Percentiles rank a stretch among this genome's conserved stretches.
These are phyloP conservation scores for Centropus unirufus DNA, from an alignment of 2,113 vertebrate species.

Conservation along the genomic window DNA sequence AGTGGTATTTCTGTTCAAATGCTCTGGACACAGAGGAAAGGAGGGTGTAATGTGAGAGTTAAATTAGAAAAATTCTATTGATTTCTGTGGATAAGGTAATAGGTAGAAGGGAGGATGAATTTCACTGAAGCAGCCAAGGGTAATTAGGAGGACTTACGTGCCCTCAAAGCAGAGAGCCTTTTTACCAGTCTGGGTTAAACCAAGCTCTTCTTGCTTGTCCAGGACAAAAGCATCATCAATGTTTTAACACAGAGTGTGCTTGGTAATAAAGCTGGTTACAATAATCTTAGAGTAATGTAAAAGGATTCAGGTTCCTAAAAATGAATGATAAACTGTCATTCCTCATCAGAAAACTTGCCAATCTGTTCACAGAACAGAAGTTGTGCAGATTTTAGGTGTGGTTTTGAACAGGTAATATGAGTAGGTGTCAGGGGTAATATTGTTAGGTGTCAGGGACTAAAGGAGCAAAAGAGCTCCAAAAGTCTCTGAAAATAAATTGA, in stretches of 20 bases:
- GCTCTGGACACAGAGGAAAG: not conserved
- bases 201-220: not conserved
- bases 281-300: not conserved
- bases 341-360: not conserved
- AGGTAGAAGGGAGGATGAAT: not conserved
- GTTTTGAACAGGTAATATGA: not conserved
- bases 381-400: not conserved
- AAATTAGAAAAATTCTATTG: not conserved
- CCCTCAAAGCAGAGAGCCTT: not conserved
- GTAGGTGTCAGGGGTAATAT: no score
- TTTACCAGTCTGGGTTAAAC: not conserved
- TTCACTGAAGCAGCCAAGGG: not conserved
- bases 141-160: not conserved
- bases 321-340: not conserved
- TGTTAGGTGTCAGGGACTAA: not conserved
- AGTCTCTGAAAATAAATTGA: not conserved
- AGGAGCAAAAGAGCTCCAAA: not conserved
- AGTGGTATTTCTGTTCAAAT: not conserved
- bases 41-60: not conserved
- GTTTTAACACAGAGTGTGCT: not conserved
- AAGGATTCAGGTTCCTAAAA: not conserved
- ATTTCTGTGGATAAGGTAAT: not conserved
- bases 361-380: not conserved
- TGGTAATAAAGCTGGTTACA: not conserved
- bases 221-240: not conserved